Evolutionary conservation across 2,888 invertebrate species (phyloP).

Genomic region (Xestoiulus laeticollis): DNA sequence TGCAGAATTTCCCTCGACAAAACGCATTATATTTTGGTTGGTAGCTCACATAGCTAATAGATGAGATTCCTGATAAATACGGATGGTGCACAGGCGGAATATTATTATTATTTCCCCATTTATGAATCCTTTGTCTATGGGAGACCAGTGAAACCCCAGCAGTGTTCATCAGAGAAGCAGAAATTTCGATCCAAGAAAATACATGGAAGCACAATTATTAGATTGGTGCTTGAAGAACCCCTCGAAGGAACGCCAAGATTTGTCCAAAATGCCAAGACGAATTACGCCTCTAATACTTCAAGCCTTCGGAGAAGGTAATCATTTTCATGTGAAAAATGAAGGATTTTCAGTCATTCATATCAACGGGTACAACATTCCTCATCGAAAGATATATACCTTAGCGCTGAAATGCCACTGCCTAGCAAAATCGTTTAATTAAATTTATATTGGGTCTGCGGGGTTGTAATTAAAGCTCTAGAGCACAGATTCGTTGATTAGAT

Average conservation of each 20-base stretch:
- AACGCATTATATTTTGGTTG: not conserved
- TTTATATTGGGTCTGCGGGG: not conserved
- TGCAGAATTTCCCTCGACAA: conserved; percentile 1
- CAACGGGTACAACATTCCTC: not conserved
- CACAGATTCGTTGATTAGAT: conserved; percentile 4
- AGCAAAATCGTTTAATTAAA: conserved; percentile 20
- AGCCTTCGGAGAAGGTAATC: not conserved
- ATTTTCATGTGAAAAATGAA: conserved; percentile 19
- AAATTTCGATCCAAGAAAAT: not conserved
- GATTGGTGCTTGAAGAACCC: not conserved
- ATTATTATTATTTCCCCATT: conserved; percentile 1
- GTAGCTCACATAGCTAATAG: not conserved
- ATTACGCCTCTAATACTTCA: conserved; percentile 26
- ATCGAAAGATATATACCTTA: not conserved
- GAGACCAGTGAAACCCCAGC: not conserved
- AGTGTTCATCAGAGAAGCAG: not conserved
- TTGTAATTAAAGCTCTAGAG: not conserved
- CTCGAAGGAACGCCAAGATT: not conserved
- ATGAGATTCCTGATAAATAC: conserved; percentile 22
- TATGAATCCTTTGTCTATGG: conserved; percentile 18
- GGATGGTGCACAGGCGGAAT: not conserved
- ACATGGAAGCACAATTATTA: conserved; percentile 11
- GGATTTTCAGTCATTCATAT: not conserved
- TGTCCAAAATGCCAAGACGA: not conserved
- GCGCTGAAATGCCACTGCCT: not conserved